Base-by-base conservation (phyloP, 1,140 invertebrate genomes). In the Schmidtea mediterranea region DNA sequence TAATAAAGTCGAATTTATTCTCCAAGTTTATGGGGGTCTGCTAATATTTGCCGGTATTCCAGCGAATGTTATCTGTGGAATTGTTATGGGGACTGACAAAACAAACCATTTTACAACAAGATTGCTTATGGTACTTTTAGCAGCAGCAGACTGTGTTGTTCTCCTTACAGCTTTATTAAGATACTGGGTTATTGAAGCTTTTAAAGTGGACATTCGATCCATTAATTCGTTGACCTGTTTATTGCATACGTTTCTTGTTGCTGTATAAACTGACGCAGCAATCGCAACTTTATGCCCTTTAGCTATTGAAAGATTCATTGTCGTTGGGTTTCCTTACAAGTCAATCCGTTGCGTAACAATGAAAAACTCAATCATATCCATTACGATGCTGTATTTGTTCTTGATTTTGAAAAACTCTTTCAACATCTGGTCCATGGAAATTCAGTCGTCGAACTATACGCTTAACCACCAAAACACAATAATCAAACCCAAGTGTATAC, bases 141-240 rank as follows among this genome's bases (percentile, higher is more conserved):
- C 43, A 24, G 12, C 21, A 6, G 43, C 43, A 3, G 43, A 45
- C 23, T 19, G 15, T 13, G 13, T 21, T 24, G 43, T 45, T 5
- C 18, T 45, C 3, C 8, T 45, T 22, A 22, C 43, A 21, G 43
- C 43, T 45, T 21, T 19, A 45, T 22, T 24, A 21, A 45, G 43
- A 45, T 45, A 45, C n/a, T 19, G n/a, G 43, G 22, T 45, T 2
- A 45, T 13, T 22, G 19, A 13, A 13, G 15, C 21, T 24, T 13
- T 21, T 13, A 22, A 45, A 9, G 13, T 22, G 9, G 43, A 45
- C 43, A 45, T 45, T 45, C n/a, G 43, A 45, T 45, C 43, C 2
- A 13, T 22, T 6, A 45, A 24, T 45, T 21, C 23, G 10, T 45
- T 21, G 12, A 21, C 21, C 8, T 45, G 43, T 21, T 13, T 21